Percentiles rank a stretch among this genome's conserved stretches.
These are phyloP conservation scores for Albula glossodonta DNA, from an alignment of 2,113 vertebrate genomes.

Conservation along the genomic window DNA sequence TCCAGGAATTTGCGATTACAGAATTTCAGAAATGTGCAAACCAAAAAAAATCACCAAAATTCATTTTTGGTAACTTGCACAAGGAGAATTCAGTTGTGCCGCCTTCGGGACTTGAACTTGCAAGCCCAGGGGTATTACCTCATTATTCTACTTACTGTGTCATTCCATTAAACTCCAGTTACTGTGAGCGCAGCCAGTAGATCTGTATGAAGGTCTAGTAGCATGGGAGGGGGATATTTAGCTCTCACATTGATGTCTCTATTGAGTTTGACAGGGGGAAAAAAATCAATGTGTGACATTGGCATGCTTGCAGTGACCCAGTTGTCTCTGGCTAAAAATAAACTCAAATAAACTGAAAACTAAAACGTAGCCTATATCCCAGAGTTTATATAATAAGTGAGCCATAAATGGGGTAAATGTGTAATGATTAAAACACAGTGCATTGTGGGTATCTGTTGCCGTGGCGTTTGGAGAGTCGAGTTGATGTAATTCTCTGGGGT, in stretches of 20 bases:
- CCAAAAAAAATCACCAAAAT: no score
- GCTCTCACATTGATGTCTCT: neutral
- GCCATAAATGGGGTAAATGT: neutral
- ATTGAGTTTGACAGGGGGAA: neutral
- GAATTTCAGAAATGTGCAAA: no score
- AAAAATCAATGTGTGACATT: neutral
- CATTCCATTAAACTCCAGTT: no score
- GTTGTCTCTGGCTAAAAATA: neutral
- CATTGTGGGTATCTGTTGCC: neutral
- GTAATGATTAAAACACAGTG: neutral
- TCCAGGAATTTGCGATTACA: no score
- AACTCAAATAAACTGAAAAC: neutral
- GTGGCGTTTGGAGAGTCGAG: no score
- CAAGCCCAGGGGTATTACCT: neutral
- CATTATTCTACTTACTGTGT: no score
- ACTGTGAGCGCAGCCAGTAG: no score
- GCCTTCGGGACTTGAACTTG: neutral
- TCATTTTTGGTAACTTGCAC: neutral
- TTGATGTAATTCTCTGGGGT: no score
- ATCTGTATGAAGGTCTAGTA: neutral
- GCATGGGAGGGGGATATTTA: neutral
- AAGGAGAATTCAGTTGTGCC: neutral
- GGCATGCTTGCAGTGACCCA: neutral
- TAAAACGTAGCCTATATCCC: neutral
- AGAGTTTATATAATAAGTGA: neutral